A percentile compares a stretch with the other conserved stretches of the same genome.
These are phyloP conservation scores for Chromobotia macracanthus DNA, from an alignment of 2,797 vertebrate genomes.

Conservation along the genomic window DNA sequence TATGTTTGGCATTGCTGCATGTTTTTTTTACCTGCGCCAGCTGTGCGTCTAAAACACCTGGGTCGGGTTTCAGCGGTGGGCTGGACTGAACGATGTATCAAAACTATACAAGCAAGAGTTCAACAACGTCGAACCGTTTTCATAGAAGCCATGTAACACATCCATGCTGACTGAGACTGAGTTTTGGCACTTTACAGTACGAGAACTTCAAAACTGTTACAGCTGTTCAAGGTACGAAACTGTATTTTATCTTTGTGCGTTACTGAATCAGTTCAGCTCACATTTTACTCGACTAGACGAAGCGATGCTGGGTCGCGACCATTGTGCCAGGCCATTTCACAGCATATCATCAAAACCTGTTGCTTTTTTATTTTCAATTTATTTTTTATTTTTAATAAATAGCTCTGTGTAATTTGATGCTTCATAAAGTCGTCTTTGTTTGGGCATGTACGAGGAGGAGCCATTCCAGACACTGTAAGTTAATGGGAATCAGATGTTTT, in stretches of 20 bases:
- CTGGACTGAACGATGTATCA: conserved; percentile 65
- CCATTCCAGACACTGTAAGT: conserved; percentile 41
- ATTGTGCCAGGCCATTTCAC: background rate
- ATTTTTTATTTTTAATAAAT: background rate
- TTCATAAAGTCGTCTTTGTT: conserved; percentile 23
- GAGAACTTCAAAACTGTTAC: background rate
- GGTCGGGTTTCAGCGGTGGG: conserved; percentile 76
- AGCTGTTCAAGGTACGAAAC: conserved; percentile 26
- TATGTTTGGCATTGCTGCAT: background rate
- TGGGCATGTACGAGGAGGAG: conserved; percentile 36
- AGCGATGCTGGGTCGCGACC: background rate
- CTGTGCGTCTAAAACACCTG: conserved; percentile 69
- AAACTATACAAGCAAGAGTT: conserved; percentile 42
- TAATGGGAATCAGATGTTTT: conserved; percentile 77
- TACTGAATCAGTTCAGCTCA: background rate
- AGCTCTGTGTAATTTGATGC: background rate
- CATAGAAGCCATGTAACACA: conserved; percentile 40
- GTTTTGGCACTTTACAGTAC: background rate
- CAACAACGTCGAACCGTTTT: conserved; percentile 5
- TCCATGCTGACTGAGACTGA: background rate
- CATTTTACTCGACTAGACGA: conserved; percentile 12
- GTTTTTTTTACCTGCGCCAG: conserved; percentile 66
- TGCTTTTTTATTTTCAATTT: too few species aligned
- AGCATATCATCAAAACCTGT: background rate
- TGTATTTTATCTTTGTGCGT: conserved; percentile 5